Base-by-base conservation (phyloP, 2,888 invertebrate species). In the Hoplodrina blanda region DNA sequence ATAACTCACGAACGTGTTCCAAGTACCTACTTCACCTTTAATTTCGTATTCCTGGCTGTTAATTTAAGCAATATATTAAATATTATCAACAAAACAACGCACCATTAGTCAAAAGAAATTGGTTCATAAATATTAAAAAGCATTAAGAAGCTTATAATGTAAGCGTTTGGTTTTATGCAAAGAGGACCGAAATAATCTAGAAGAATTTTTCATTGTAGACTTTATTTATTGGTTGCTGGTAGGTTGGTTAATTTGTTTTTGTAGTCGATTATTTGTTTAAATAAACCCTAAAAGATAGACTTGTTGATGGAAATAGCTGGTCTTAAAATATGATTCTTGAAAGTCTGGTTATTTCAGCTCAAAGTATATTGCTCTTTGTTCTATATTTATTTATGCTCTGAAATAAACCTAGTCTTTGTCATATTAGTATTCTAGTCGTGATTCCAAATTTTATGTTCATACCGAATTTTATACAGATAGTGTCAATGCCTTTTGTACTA, bases 101-200 rank as follows among this genome's bases (percentile, higher is more conserved):
- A 73, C 85, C 85, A 88, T 90, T 90, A 91, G 76, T 87, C 84
- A 80, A 69, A 82, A 80, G 81, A 88, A 92, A 92, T 89, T 91
- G 89, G 86, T 87, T 91, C 89, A 90, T 92, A 91, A 91, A 91
- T 91, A 91, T 91, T 88, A 86, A 89, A 79, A 69, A 85, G 86
- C 76, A 83, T 88, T 90, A 87, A 84, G 78, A 83, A 76, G 87
- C 86, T 87, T 88, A 85, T 90, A 87, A 86, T 86, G 82, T 86
- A 86, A 89, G 83, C 84, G 82, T 85, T 86, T 78, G 85, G 86
- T 85, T 87, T 87, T 87, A 89, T 87, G 88, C 81, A 86, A 89
- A 90, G 86, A 83, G 80, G 72, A 69, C 78, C 72, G 69, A 73
- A 84, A 85, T 87, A 85, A 89, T 87, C 84, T 79, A 68, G 60